These are phyloP conservation scores for Torymus tubicola DNA, from an alignment of 2,888 invertebrate genomes.

Conservation along the genomic window DNA sequence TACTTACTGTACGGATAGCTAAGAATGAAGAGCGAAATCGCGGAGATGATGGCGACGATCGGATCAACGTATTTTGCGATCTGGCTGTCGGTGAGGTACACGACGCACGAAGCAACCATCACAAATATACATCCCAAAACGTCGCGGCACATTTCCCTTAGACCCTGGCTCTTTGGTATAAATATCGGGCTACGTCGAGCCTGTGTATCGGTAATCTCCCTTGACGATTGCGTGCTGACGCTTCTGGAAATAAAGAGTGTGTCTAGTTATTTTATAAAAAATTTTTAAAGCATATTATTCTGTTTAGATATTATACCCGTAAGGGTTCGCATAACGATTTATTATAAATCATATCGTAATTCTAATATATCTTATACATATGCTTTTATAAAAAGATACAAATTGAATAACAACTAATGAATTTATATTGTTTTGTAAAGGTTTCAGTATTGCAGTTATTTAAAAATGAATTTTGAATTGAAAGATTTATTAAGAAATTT, in stretches of 20 bases:
- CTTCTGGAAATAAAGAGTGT: conserved; percentile 60
- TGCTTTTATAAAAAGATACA: too few species aligned
- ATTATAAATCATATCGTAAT: too few species aligned
- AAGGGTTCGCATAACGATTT: too few species aligned
- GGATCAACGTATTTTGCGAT: conserved; percentile 87
- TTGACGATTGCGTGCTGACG: conserved; percentile 68
- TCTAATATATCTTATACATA: too few species aligned
- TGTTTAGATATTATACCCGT: too few species aligned
- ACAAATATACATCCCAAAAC: conserved; percentile 85
- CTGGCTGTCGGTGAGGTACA: conserved; percentile 79
- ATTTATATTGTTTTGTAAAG: too few species aligned
- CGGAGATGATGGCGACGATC: conserved; percentile 85
- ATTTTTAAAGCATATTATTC: too few species aligned
- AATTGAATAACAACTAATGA: too few species aligned
- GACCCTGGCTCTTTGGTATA: conserved; percentile 78
- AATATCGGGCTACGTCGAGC: conserved; percentile 66
- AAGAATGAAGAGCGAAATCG: conserved; percentile 83
- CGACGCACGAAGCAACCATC: conserved; percentile 81
- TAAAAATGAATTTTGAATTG: too few species aligned
- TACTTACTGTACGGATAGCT: conserved; percentile 90
- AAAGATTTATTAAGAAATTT: too few species aligned
- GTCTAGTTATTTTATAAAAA: too few species aligned
- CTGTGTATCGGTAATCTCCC: conserved; percentile 57
- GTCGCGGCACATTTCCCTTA: conserved; percentile 81
- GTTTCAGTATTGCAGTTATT: too few species aligned